phyloP scores from a whole-genome alignment of 2,888 invertebrate genomes.

The Muschampia plurimacula region DNA sequence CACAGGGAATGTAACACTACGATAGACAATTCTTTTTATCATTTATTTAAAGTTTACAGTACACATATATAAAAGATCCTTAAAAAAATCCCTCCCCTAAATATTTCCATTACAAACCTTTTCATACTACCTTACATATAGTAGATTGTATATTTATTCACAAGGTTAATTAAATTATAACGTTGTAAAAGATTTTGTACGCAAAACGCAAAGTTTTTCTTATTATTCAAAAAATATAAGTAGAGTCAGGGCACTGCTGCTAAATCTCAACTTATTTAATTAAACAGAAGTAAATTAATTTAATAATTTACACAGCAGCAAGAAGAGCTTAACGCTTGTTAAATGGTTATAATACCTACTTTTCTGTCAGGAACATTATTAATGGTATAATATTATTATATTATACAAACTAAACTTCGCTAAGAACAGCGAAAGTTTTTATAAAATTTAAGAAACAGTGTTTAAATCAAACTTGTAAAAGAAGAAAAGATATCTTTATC shows the following conservation, averaged over 20 bases:
- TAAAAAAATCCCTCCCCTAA: constrained; percentile 29
- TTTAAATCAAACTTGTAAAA: constrained; percentile 10
- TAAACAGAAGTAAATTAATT: constrained; percentile 8
- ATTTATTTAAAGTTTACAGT: constrained; percentile 28
- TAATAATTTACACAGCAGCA: neutral
- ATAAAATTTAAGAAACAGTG: neutral
- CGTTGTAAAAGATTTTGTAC: neutral
- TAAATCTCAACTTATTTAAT: constrained; percentile 12
- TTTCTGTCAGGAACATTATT: constrained; percentile 1
- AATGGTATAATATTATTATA: neutral
- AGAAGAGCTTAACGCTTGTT: neutral
- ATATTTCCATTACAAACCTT: constrained; percentile 25
- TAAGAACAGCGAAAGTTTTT: neutral
- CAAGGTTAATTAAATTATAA: neutral
- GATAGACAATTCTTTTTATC: constrained; percentile 9
- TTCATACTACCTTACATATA: constrained; percentile 13
- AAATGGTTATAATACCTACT: constrained; percentile 1
- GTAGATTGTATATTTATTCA: neutral
- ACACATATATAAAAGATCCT: constrained; percentile 35
- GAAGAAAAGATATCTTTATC: constrained; percentile 18
- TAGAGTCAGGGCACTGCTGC: neutral
- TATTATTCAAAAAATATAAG: neutral
- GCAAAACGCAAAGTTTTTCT: neutral
- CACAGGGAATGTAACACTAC: constrained; percentile 30
- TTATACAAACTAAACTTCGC: constrained; percentile 1